Evolutionary conservation across 2,113 vertebrate genomes (phyloP).

Genomic region (Ellobius talpinus): DNA sequence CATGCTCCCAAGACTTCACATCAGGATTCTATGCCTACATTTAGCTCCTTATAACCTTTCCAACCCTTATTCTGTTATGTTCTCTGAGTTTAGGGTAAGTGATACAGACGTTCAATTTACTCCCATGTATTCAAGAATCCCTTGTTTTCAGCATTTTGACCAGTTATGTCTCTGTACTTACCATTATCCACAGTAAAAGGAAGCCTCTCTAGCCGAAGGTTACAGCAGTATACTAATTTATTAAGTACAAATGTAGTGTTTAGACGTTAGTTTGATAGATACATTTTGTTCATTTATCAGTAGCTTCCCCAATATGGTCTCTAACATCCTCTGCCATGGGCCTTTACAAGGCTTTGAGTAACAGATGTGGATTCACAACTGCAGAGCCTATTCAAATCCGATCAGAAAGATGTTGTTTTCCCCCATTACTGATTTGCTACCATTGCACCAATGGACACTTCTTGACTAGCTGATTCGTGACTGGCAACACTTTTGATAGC

Average conservation of each 20-base stretch:
- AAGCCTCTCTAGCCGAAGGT: background rate
- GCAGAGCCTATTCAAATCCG: background rate
- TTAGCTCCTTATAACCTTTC: background rate
- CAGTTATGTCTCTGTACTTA: background rate
- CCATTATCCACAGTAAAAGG: background rate
- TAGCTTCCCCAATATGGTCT: background rate
- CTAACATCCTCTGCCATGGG: background rate
- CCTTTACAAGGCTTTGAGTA: background rate
- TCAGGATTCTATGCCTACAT: background rate
- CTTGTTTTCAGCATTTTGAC: background rate
- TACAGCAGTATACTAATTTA: background rate
- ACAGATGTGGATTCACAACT: background rate
- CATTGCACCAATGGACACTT: background rate
- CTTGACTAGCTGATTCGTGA: background rate
- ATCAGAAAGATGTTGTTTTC: background rate
- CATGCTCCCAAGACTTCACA: background rate
- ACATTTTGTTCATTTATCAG: background rate
- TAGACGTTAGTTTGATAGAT: background rate
- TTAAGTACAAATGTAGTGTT: background rate
- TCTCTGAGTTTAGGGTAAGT: background rate
- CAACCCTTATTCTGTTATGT: background rate
- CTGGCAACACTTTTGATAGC: background rate
- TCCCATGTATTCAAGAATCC: background rate
- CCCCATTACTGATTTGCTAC: background rate
- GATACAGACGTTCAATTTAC: background rate